A percentile compares a stretch with the other conserved stretches of the same genome.
phyloP scores from a whole-genome alignment of 2,888 invertebrate species.

The Perizoma flavofasciatum region DNA sequence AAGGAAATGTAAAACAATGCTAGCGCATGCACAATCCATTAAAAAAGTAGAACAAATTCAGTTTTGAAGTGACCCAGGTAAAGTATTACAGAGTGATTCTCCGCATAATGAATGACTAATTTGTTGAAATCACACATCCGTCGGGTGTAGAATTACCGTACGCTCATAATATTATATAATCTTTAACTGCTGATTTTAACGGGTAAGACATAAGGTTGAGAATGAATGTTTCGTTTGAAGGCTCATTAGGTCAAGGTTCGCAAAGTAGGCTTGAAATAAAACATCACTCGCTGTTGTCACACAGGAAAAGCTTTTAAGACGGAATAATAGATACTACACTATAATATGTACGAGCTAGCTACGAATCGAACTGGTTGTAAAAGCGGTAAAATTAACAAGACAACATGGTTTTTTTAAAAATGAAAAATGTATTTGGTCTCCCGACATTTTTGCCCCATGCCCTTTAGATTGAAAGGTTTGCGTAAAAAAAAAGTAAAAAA shows the following conservation, averaged over 20 bases:
- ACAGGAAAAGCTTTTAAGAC: conserved; percentile 29
- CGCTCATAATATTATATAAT: conserved; percentile 37
- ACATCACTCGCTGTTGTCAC: conserved; percentile 19
- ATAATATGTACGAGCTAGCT: too few species aligned
- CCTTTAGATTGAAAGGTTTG: too few species aligned
- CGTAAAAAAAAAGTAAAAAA: too few species aligned
- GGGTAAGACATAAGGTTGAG: conserved; percentile 19
- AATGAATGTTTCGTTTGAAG: conserved; percentile 20
- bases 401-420: too few species aligned
- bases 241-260: conserved; percentile 38
- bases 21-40: too few species aligned
- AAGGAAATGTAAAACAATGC: too few species aligned
- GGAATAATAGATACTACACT: conserved; percentile 13
- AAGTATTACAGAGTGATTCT: conserved; percentile 31
- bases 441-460: too few species aligned
- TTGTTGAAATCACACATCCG: conserved; percentile 38
- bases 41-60: neutral
- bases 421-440: too few species aligned
- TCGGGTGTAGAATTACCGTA: conserved; percentile 35
- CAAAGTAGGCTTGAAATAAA: conserved; percentile 22
- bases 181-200: conserved; percentile 17
- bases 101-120: conserved; percentile 38
- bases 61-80: conserved; percentile 16
- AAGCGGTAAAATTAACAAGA: too few species aligned
- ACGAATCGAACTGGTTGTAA: too few species aligned